Evolutionary conservation across 1,140 invertebrate species (phyloP), one percentile per base, ranked within the genome.

Genomic region (Pseudomyrmex concolor): DNA sequence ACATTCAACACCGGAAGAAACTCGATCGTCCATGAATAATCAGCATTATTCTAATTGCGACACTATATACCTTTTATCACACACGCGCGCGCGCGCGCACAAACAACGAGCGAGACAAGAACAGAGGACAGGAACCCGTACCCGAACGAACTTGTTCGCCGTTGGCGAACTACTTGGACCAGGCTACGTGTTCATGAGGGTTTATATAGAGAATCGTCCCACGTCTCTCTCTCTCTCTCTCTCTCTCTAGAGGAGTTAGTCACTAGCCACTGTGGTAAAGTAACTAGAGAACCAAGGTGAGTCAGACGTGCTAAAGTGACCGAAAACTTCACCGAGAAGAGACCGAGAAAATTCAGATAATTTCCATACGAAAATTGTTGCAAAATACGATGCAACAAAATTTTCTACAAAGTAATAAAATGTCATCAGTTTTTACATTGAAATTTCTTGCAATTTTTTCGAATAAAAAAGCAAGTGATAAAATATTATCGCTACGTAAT

Each of bases 181-280:
- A 84, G 76, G 50, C 87, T 43, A 70, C 63, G 83, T 54, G 83
- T 88, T 88, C 89, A 83, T 85, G 88, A 83, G 83, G 90, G 90
- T 94, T 94, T 94, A 94, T 94, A 94, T 94, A 94, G 91, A 88
- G 90, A 84, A 90, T 92, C 92, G 90, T 93, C 91, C 92, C 90
- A 93, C 93, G 91, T 89, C 88, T 89, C 87, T 68, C 34, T 25
- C 25, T 25, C 25, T 25, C 25, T 25, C 25, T 22, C 1, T n/a
- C n/a, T n/a, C n/a, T n/a, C n/a, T n/a, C n/a, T n/a, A 83, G 51
- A 66, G 48, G 19, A 71, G 51, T 80, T 80, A 80, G 76, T 80
- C 55, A 71, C 66, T 80, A 80, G 54, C 19, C 15, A 50, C 64
- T 25, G 55, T 19, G 12, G 54, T 22, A n/a, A 34, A 60, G 54